phyloP scores from a whole-genome alignment of 2,888 invertebrate species.

The Perdita meconis region DNA sequence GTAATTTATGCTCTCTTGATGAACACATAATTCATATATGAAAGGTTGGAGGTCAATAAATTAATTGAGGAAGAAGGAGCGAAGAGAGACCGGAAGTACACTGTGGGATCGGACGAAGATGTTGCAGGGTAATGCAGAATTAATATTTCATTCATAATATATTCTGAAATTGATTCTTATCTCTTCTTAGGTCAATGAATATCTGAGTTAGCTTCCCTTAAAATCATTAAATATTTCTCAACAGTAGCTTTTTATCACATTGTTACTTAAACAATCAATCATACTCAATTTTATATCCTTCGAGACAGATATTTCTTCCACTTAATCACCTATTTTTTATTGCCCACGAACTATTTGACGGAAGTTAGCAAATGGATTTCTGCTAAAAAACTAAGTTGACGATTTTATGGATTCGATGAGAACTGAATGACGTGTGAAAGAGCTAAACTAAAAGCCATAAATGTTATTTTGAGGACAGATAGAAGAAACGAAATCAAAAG shows the following conservation, averaged over 20 bases:
- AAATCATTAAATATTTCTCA: no score
- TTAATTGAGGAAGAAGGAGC: not conserved
- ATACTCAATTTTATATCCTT: no score
- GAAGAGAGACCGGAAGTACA: not conserved
- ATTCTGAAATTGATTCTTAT: no score
- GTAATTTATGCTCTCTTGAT: not conserved
- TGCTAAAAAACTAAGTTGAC: not conserved
- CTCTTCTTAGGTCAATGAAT: no score
- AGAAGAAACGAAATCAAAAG: not conserved
- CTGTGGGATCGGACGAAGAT: not conserved
- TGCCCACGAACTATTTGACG: not conserved
- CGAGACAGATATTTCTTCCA: no score
- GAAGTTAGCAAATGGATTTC: not conserved
- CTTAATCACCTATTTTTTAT: not conserved
- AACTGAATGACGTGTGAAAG: not conserved
- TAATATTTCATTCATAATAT: not conserved
- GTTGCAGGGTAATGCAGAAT: not conserved
- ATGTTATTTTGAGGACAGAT: not conserved
- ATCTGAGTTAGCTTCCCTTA: no score
- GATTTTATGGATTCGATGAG: not conserved
- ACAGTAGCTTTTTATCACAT: no score
- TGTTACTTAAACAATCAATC: no score
- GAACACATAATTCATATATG: not conserved
- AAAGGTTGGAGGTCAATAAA: not conserved
- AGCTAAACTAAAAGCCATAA: not conserved